phyloP scores from a whole-genome alignment of 2,888 invertebrate genomes.

The Apodemia mormo region DNA sequence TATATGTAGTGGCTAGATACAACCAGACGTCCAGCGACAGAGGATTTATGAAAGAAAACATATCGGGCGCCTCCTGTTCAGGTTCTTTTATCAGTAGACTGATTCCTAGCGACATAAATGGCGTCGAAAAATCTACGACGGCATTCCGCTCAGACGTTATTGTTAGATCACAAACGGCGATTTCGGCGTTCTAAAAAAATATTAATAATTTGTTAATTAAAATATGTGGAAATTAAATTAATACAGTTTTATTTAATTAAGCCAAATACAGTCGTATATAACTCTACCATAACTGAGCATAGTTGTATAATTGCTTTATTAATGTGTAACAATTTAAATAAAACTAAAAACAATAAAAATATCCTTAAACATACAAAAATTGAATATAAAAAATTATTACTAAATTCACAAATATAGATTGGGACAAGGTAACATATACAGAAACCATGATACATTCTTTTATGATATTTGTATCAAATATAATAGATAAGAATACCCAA shows the following conservation, averaged over 20 bases:
- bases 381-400: no score
- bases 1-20: conserved; percentile 91
- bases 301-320: no score
- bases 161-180: conserved; percentile 96
- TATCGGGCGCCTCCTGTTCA: conserved; percentile 87
- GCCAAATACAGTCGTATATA: background rate
- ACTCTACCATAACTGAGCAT: no score
- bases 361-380: background rate
- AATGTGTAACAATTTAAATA: no score
- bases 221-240: no score
- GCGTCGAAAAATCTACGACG: conserved; percentile 95
- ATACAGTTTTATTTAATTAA: no score
- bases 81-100: conserved; percentile 92
- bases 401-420: no score
- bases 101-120: conserved; percentile 97
- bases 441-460: no score
- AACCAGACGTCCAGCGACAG: conserved; percentile 92
- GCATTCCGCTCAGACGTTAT: conserved; percentile 94
- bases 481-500: no score
- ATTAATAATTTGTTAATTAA: conserved; percentile 12
- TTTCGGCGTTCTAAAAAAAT: conserved; percentile 90
- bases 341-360: no score
- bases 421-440: no score
- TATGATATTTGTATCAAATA: no score
- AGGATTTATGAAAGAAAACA: conserved; percentile 94